Base-by-base conservation (phyloP, 2,888 invertebrate species). In the Girardia tigrina region DNA sequence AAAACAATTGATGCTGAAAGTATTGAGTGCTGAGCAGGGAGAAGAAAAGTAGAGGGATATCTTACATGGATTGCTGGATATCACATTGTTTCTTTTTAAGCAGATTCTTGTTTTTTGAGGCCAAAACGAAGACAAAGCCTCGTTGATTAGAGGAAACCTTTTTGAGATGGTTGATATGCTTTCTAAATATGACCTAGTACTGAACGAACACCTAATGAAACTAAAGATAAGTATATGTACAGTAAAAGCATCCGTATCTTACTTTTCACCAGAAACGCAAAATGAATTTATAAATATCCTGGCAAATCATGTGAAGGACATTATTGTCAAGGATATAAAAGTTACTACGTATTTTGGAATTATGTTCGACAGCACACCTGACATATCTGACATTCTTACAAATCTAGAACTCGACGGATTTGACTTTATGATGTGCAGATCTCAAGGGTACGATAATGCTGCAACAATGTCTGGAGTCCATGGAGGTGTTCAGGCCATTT, bases 401-500 rank as follows among this genome's bases (percentile, higher is more conserved):
- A 56, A 56, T 56, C 56, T 56, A 56, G n/a, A 56, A 56, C 4
- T 6, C n/a, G 16, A 56, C n/a, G 56, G 56, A 56, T 23, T 36
- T 36, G 36, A 36, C 36, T 12, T 36, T n/a, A n/a, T n/a, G n/a
- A n/a, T n/a, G n/a, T n/a, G n/a, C n/a, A n/a, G n/a, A n/a, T n/a
- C n/a, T 56, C 56, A 56, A 56, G 56, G 56, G 6, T 56, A 56
- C n/a, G 56, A 56, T 16, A 8, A 56, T 56, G 56, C 56, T 56
- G 56, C 56, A 4, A 56, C 56, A 56, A 56, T 56, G n/a, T 56
- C 56, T 56, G 56, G n/a, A 56, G n/a, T 56, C n/a, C 56, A 56
- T 56, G 56, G 56, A 56, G 56, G 56, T 56, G 56, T 56, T 56
- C 56, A 56, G 56, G 56, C 56, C n/a, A 56, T 56, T 56, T 23